phyloP scores from a whole-genome alignment of 2,888 invertebrate genomes.

The Chaetogeoica ovagalla region DNA sequence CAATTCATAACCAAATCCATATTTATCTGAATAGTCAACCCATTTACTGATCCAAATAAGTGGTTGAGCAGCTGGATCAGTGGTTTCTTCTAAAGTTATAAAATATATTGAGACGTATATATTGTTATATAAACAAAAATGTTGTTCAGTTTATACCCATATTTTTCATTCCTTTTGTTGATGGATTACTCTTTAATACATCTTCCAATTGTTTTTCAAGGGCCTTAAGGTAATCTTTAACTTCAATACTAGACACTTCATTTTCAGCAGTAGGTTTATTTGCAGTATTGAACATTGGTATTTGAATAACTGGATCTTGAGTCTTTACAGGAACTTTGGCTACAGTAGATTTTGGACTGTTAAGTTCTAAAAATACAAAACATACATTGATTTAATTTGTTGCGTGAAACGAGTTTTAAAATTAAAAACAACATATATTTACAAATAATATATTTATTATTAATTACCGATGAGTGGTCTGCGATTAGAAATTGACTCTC shows the following conservation, averaged over 20 bases:
- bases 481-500: slow-evolving; percentile 61
- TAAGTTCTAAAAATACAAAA: slow-evolving; percentile 17
- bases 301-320: slow-evolving; percentile 10
- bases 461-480: slow-evolving; percentile 62
- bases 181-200: slow-evolving; percentile 53
- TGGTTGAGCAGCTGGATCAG: slow-evolving; percentile 91
- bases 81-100: slow-evolving; percentile 56
- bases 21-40: slow-evolving; percentile 99
- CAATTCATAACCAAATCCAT: slow-evolving; percentile 98
- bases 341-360: slow-evolving; percentile 9
- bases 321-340: not conserved
- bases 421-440: not conserved
- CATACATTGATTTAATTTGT: not conserved
- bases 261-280: not conserved
- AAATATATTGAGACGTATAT: not conserved
- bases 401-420: not conserved
- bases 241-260: slow-evolving; percentile 55
- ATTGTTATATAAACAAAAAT: not conserved
- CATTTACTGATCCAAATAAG: slow-evolving; percentile 98
- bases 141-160: not conserved
- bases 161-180: slow-evolving; percentile 1
- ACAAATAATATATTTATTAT: not conserved
- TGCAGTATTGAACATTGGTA: not conserved
- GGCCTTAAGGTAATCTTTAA: slow-evolving; percentile 59
- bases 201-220: slow-evolving; percentile 59